Evolutionary conservation across 2,113 vertebrate species (phyloP).

Genomic region (Rostratula benghalensis): DNA sequence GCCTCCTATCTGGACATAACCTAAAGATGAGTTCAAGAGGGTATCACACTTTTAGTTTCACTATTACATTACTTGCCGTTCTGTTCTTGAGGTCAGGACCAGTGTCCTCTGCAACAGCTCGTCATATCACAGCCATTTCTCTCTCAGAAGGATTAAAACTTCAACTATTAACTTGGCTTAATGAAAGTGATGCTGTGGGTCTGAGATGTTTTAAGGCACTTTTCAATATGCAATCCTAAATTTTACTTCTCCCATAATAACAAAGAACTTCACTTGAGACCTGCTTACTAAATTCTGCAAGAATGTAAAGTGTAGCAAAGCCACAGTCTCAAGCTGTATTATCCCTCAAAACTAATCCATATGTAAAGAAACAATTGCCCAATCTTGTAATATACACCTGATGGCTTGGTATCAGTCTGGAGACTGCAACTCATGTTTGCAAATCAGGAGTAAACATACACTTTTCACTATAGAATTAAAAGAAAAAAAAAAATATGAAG

Average conservation of each 20-base stretch:
- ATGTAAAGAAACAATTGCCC: not conserved
- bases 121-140: not conserved
- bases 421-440: not conserved
- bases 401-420: not conserved
- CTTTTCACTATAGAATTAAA: not conserved
- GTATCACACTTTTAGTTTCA: not conserved
- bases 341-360: not conserved
- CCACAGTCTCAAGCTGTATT: not conserved
- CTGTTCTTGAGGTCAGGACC: not conserved
- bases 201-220: not conserved
- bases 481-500: not conserved
- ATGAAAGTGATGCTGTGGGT: not conserved
- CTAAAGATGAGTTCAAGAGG: not conserved
- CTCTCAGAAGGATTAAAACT: not conserved
- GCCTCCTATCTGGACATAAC: not conserved
- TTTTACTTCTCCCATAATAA: not conserved
- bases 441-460: not conserved
- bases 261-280: not conserved
- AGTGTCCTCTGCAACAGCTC: not conserved
- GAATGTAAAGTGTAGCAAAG: not conserved
- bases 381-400: not conserved
- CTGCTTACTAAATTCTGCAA: not conserved
- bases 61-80: not conserved
- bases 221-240: not conserved
- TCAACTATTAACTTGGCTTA: not conserved